A percentile compares a stretch with the other conserved stretches of the same genome.
Conservation (phyloP, 2,888 invertebrate species). For the Drosophila tripunctata region DNA sequence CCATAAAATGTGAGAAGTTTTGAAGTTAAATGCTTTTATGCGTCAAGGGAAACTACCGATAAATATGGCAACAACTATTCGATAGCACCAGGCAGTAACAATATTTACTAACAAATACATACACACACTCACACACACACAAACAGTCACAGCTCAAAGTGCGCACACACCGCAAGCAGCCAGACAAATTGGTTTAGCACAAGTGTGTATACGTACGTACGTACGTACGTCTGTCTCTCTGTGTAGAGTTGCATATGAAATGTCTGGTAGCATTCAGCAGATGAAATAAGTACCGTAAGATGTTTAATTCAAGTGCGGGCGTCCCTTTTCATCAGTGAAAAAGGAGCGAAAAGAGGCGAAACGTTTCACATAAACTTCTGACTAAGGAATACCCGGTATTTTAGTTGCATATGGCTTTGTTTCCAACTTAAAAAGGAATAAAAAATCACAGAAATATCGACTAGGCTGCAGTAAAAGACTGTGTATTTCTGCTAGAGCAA, state of each 20-base stretch:
- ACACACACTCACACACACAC: conserved; percentile 10
- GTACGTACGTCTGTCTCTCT: conserved; percentile 2
- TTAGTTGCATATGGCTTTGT: not conserved
- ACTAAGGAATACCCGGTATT: not conserved
- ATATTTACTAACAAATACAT: conserved; percentile 33
- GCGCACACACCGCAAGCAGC: conserved; percentile 50
- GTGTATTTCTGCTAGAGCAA: no score
- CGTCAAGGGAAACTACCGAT: conserved; percentile 15
- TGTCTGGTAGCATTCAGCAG: conserved; percentile 36
- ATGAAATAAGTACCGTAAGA: conserved; percentile 57
- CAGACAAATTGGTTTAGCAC: conserved; percentile 76
- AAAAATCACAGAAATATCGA: no score
- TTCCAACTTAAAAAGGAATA: no score
- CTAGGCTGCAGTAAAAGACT: no score
- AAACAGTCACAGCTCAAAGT: conserved; percentile 15
- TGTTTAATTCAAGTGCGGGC: conserved; percentile 71
- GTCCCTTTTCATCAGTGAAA: conserved; percentile 5
- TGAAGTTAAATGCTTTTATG: not conserved
- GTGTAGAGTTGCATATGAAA: conserved; percentile 37
- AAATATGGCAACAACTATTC: conserved; percentile 29
- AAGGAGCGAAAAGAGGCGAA: not conserved
- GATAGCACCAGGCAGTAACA: conserved; percentile 36
- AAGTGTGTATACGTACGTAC: conserved; percentile 24
- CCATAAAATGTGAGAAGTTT: not conserved
- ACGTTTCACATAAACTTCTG: not conserved